Base-by-base conservation (phyloP, 2,888 invertebrate species). In the Perizoma flavofasciatum region DNA sequence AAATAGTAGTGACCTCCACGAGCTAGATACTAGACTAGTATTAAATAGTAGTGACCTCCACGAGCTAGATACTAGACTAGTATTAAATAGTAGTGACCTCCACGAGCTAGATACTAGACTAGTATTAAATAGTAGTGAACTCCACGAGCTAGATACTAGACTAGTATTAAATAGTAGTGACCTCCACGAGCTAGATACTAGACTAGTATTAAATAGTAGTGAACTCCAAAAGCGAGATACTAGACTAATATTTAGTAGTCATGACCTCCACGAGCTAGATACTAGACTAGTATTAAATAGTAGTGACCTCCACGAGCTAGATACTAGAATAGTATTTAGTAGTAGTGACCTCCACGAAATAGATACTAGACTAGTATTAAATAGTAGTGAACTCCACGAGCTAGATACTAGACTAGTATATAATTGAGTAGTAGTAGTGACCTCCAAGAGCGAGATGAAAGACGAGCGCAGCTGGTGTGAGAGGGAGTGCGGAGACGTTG, bases 381-480 rank as follows among this genome's bases (percentile, higher is more conserved):
- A 3, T 22, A 22, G 22, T 22, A 22, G 22, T 22, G 22, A 95
- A 97, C 95, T 82, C 96, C 97, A 44, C 99, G 94, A 59, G 98
- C 97, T 4, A 95, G 71, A 85, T 99, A 35, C 5, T 35, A 35
- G 35, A 35, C 6, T 5, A 35, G 6, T 5, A 35, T n/a, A n/a
- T n/a, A n/a, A n/a, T n/a, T n/a, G n/a, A n/a, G n/a, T n/a, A 22
- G 22, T 22, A 22, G 22, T 22, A 22, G 22, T 22, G 22, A 95
- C 97, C 95, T 82, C 96, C 97, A 44, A 99, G 94, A 59, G 98
- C 97, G 4, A 95, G 71, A 85, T 99, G 99, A 93, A 99, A 99
- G 44, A 96, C 93, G 49, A 98, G 82, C n/a, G 98, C 96, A 82
- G 96, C 95, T 54, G 96, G 85, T 34, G 96, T 94, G 58, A 96